Evolutionary conservation across 2,113 vertebrate genomes (phyloP).

Genomic region (Sus scrofa): T2T-Sscrofa CM000813.6:111080501-111081000

Average conservation of each 20-base stretch:
- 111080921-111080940: too few relatives aligned
- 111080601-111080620: not conserved
- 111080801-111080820: too few relatives aligned
- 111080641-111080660: not conserved
- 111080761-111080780: not conserved
- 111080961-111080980: too few relatives aligned
- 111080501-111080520: not conserved
- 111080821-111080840: too few relatives aligned
- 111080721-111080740: not conserved
- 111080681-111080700: not conserved
- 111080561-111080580: not conserved
- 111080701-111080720: not conserved
- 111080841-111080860: too few relatives aligned
- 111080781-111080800: too few relatives aligned
- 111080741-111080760: not conserved
- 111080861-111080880: too few relatives aligned
- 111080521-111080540: not conserved
- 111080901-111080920: too few relatives aligned
- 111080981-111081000: too few relatives aligned
- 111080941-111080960: too few relatives aligned
- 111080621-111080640: not conserved
- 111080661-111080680: not conserved
- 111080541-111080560: not conserved
- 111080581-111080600: not conserved
- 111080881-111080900: too few relatives aligned